phyloP scores from a whole-genome alignment of 1,140 invertebrate species.

The Leptonema lineaticorne region DNA sequence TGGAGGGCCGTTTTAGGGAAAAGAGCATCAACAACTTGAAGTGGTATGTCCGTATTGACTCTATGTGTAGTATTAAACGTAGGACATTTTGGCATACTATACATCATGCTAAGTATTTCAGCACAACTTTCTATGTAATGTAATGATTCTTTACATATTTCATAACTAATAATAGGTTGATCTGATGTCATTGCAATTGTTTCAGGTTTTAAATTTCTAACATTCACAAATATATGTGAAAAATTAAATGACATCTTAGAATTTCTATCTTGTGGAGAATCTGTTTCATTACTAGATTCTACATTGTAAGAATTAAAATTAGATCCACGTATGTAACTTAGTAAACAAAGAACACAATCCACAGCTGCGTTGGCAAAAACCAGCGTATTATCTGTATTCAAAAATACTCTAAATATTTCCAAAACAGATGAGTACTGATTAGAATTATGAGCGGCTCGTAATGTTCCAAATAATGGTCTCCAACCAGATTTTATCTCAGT shows the following conservation, averaged over 20 bases:
- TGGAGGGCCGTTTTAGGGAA: slow-evolving; percentile 67
- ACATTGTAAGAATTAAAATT: slow-evolving; percentile 47
- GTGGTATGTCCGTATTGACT: slow-evolving; percentile 76
- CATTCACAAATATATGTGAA: slow-evolving; percentile 29
- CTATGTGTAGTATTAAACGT: slow-evolving; percentile 88
- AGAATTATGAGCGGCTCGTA: slow-evolving; percentile 76
- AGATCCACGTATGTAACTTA: slow-evolving; percentile 64
- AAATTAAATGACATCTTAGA: slow-evolving; percentile 31
- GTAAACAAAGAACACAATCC: slow-evolving; percentile 87
- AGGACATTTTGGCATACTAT: slow-evolving; percentile 91
- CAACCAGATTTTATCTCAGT: slow-evolving; percentile 91
- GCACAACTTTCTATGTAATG: slow-evolving; percentile 84
- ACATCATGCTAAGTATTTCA: slow-evolving; percentile 87
- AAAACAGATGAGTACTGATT: slow-evolving; percentile 75
- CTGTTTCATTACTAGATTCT: slow-evolving; percentile 40
- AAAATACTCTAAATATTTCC: slow-evolving; percentile 91
- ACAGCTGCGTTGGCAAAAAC: slow-evolving; percentile 93
- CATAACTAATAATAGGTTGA: slow-evolving; percentile 56
- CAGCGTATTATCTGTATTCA: slow-evolving; percentile 86
- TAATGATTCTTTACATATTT: slow-evolving; percentile 82
- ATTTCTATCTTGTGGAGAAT: slow-evolving; percentile 42
- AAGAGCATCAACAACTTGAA: slow-evolving; percentile 80
- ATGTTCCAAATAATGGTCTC: slow-evolving; percentile 87
- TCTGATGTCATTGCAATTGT: not conserved
- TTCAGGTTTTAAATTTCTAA: slow-evolving; percentile 32